These are phyloP conservation scores for Corythornis madagascariensis DNA, from an alignment of 2,113 vertebrate genomes.

Conservation along the genomic window DNA sequence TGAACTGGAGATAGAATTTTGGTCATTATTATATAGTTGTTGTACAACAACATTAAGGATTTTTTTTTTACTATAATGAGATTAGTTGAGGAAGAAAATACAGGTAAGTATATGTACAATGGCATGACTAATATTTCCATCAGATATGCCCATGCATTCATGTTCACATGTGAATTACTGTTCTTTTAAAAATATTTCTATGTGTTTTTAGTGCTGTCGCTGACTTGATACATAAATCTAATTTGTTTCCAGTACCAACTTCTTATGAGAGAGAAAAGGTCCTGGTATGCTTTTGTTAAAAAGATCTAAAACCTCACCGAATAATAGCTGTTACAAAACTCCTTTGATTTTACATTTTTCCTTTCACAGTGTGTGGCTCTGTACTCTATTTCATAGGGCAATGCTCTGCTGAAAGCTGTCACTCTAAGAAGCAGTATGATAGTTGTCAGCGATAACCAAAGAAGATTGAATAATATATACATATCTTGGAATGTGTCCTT, in stretches of 20 bases:
- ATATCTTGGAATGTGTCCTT: conserved; percentile 46
- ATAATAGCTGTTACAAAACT: conserved; percentile 63
- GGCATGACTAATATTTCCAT: neutral
- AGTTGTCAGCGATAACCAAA: conserved; percentile 62
- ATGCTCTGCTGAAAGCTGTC: conserved; percentile 65
- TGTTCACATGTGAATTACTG: neutral
- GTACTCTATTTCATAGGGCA: conserved; percentile 74
- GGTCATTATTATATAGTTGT: neutral
- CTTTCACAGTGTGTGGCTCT: conserved; percentile 62
- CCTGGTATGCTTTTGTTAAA: conserved; percentile 53
- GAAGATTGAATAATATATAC: conserved; percentile 57
- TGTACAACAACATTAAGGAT: neutral
- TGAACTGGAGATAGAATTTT: neutral
- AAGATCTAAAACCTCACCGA: conserved; percentile 55
- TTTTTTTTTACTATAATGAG: neutral
- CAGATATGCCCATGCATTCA: accelerated
- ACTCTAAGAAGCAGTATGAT: conserved; percentile 50
- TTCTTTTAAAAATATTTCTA: neutral
- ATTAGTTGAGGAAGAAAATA: neutral
- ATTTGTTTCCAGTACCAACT: conserved; percentile 29
- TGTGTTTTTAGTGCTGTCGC: neutral
- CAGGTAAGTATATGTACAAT: neutral
- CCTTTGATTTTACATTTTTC: conserved; percentile 69
- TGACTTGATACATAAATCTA: neutral
- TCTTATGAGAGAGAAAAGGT: conserved; percentile 5